A percentile compares a stretch with the other conserved stretches of the same genome.
Evolutionary conservation across 2,113 vertebrate species (phyloP).

Genomic region (Lepisosteus osseus): DNA sequence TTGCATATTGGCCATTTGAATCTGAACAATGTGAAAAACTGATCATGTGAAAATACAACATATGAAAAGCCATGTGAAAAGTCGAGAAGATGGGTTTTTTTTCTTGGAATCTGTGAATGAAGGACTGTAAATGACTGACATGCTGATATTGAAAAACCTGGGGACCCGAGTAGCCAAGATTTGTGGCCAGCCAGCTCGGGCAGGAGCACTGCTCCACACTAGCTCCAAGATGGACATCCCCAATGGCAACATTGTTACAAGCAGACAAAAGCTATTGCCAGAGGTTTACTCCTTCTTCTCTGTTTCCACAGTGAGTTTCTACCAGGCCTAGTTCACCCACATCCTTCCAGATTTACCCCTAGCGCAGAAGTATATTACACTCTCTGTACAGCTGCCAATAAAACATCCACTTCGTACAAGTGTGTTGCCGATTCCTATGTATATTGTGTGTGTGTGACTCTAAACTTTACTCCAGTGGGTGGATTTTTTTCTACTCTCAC

Average conservation of each 20-base stretch:
- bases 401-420: slow-evolving; percentile 23
- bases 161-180: not conserved
- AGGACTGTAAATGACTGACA: not conserved
- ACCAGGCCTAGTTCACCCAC: slow-evolving; percentile 11
- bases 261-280: not conserved
- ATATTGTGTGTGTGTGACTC: slow-evolving; percentile 27
- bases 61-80: too few relatives aligned
- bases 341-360: slow-evolving; percentile 23
- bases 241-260: not conserved
- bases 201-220: not conserved
- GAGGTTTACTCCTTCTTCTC: not conserved
- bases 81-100: not conserved
- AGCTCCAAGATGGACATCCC: not conserved
- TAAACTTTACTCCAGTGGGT: slow-evolving; percentile 26
- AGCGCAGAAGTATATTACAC: slow-evolving; percentile 13
- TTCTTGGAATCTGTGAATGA: not conserved
- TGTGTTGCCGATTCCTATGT: slow-evolving; percentile 28
- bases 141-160: not conserved
- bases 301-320: not conserved
- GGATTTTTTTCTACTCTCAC: slow-evolving; percentile 25
- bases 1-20: too few relatives aligned
- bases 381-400: slow-evolving; percentile 23
- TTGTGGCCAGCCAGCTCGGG: not conserved
- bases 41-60: too few relatives aligned
- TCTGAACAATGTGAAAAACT: too few relatives aligned